A percentile compares a stretch with the other conserved stretches of the same genome.
phyloP scores from a whole-genome alignment of 2,888 invertebrate species.

The Anthoptus insignis region DNA sequence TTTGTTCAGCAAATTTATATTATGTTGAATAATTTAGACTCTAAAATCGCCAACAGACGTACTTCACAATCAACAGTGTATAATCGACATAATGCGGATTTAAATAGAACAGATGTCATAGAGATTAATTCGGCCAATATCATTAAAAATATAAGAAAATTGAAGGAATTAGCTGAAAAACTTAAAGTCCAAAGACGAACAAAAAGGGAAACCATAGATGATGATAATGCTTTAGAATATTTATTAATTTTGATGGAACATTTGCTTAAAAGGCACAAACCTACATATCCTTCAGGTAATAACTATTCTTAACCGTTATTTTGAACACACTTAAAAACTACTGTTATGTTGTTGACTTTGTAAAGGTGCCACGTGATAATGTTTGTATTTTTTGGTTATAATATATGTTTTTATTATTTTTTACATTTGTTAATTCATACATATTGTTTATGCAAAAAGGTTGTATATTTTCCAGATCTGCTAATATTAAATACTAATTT shows the following conservation, averaged over 20 bases:
- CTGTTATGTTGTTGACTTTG: too few relatives aligned
- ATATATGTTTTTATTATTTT: too few relatives aligned
- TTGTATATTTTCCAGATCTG: too few relatives aligned
- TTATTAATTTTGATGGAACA: conserved; percentile 73
- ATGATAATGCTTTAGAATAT: conserved; percentile 68
- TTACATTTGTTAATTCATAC: too few relatives aligned
- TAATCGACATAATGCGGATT: conserved; percentile 34
- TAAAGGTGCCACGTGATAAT: too few relatives aligned
- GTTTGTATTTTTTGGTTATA: too few relatives aligned
- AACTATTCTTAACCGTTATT: too few relatives aligned
- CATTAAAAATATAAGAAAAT: conserved; percentile 66
- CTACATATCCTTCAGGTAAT: conserved; percentile 65
- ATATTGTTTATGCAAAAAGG: too few relatives aligned
- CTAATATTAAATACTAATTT: not conserved
- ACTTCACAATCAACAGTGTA: conserved; percentile 25
- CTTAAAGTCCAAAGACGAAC: conserved; percentile 55
- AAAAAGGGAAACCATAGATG: conserved; percentile 59
- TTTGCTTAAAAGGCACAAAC: conserved; percentile 65
- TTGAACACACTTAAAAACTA: too few relatives aligned
- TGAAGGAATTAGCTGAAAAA: conserved; percentile 62
- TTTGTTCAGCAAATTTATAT: conserved; percentile 68
- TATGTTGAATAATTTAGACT: conserved; percentile 56
- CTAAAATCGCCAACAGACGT: conserved; percentile 15
- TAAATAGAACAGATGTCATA: conserved; percentile 50
- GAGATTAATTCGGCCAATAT: conserved; percentile 67